Conservation (phyloP, 1,140 invertebrate genomes). For the Drosophila kikkawai region DNA sequence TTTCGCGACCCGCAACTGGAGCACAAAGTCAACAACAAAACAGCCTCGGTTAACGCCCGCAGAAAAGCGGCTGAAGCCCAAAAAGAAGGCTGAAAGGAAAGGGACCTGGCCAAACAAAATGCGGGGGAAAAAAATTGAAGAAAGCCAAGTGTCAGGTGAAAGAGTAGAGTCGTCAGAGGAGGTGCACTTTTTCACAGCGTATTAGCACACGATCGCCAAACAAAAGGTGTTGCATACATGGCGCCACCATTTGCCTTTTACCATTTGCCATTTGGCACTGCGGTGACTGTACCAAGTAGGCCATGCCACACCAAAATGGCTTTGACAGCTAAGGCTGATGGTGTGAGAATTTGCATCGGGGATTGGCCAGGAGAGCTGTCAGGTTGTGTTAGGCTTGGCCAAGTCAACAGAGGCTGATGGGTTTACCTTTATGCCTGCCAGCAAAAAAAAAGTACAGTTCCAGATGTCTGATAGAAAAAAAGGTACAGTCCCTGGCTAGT, state of each 20-base stretch:
- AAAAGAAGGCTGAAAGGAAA: constrained; percentile 24
- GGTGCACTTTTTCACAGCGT: constrained; percentile 25
- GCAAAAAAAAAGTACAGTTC: constrained; percentile 1
- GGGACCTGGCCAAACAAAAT: constrained; percentile 33
- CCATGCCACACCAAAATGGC: constrained; percentile 23
- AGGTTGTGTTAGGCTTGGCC: constrained; percentile 14
- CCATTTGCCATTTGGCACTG: constrained; percentile 14
- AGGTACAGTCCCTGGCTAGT: neutral
- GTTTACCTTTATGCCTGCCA: constrained; percentile 4
- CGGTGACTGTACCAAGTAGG: constrained; percentile 40
- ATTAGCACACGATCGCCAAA: constrained; percentile 63
- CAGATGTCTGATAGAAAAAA: neutral
- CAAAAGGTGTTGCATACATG: constrained; percentile 57
- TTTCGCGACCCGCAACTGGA: constrained; percentile 66
- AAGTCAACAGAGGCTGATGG: constrained; percentile 2
- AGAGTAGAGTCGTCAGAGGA: constrained; percentile 21
- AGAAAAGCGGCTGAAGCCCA: constrained; percentile 50
- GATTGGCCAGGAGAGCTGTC: constrained; percentile 20
- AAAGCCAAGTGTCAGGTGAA: constrained; percentile 39
- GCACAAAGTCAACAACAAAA: constrained; percentile 80
- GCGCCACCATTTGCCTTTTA: constrained; percentile 30
- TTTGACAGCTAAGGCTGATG: constrained; percentile 43
- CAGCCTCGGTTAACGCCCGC: constrained; percentile 74
- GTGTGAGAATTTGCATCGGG: constrained; percentile 30
- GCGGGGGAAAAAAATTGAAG: constrained; percentile 21